Evolutionary conservation across 1,140 invertebrate genomes (phyloP), one percentile per base, ranked within the genome.

Genomic region (Monochamus saltuarius): DNA sequence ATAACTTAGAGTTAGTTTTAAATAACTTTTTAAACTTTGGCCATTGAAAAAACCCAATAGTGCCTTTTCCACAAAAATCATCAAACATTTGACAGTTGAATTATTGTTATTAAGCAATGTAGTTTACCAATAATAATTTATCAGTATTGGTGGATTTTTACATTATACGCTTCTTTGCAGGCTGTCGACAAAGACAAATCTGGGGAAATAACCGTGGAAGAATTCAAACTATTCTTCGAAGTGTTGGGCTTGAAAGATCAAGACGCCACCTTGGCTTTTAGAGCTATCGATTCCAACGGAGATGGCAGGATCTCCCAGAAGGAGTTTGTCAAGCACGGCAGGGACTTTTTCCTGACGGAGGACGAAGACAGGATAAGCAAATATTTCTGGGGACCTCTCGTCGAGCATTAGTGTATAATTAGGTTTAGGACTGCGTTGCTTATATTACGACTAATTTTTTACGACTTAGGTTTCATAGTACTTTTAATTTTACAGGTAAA

Each of bases 341-440:
- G 86, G 58, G 89, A 92, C 50, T 92, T 87, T 76, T 91, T 92
- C 76, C 76, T 88, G 11, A 86, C 85, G 1, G 88, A 91, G 76
- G 87, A 93, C 75, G 84, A 89, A 65, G 82, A 77, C 2, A 83
- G 80, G 66, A 87, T 90, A 38, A 91, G 89, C 67, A 90, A 89
- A 78, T 86, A 90, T 80, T 92, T 93, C 68, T 93, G 89, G 89
- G 90, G 90, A 37, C 90, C 90, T 7, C 75, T 93, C 8, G 78
- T 81, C 14, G 77, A 85, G 61, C 73, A 75, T 45, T 77, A 65
- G 14, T 11, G 22, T 6, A 8, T 16, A 42, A 13, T 11, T 42
- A 42, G 6, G 16, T 42, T 42, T 42, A 42, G 39, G 39, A 42
- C n/a, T 8, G 39, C 7, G 39, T 4, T 42, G 7, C 11, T 42